Conservation (phyloP, 2,113 vertebrate species). For the Phoenicopterus ruber region DNA sequence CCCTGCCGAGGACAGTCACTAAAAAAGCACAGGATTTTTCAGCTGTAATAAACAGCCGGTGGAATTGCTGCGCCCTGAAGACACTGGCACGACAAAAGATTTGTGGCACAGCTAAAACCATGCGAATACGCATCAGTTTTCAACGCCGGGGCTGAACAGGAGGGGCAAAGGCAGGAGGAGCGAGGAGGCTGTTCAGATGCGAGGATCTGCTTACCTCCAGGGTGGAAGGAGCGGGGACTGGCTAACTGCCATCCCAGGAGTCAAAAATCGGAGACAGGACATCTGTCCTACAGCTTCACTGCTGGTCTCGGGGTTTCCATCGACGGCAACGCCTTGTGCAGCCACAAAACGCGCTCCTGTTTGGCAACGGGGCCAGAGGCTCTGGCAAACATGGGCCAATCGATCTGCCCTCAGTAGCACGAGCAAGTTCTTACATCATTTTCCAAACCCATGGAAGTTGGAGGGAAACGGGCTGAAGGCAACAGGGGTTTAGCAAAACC, state of each 20-base stretch:
- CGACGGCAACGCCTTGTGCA: fast-evolving
- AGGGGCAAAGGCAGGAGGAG: not conserved
- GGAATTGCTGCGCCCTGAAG: not conserved
- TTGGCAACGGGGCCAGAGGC: not conserved
- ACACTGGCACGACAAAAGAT: no score
- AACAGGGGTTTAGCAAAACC: no score
- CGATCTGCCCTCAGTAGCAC: not conserved
- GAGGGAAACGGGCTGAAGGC: not conserved
- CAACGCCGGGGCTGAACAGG: not conserved
- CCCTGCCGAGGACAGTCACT: not conserved
- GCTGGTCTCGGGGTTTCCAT: no score
- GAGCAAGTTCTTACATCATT: fast-evolving
- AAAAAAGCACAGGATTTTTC: not conserved
- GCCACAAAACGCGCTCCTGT: not conserved
- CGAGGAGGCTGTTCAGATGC: fast-evolving
- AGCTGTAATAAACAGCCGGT: not conserved
- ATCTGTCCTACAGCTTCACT: no score
- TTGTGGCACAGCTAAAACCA: not conserved
- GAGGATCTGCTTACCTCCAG: not conserved
- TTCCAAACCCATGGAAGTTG: not conserved
- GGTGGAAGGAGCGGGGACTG: not conserved
- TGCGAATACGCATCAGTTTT: fast-evolving
- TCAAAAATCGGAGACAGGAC: not conserved
- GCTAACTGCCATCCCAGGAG: not conserved
- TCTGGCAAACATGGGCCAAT: not conserved